phyloP scores from a whole-genome alignment of 2,888 invertebrate species.

The Polylopha cassiicola region DNA sequence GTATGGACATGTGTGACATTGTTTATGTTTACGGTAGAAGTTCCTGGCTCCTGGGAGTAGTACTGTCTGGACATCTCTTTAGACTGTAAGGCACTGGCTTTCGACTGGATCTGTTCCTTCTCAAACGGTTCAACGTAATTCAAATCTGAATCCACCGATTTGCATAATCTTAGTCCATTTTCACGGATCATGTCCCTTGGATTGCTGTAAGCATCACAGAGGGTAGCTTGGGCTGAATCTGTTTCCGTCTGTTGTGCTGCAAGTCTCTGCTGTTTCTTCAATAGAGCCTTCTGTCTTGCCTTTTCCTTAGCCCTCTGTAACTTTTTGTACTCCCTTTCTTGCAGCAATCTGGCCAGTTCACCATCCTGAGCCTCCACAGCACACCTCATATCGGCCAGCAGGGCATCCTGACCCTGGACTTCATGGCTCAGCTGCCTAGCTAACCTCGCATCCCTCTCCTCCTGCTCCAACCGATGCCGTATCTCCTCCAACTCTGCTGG shows the following conservation, averaged over 20 bases:
- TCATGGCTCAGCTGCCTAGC: conserved; percentile 61
- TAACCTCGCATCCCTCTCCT: conserved; percentile 62
- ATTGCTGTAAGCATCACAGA: conserved; percentile 71
- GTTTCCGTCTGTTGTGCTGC: conserved; percentile 44
- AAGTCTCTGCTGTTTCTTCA: conserved; percentile 63
- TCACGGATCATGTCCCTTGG: conserved; percentile 64
- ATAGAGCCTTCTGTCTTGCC: conserved; percentile 63
- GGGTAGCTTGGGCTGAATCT: conserved; percentile 42
- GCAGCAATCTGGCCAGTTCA: conserved; percentile 62
- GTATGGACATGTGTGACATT: conserved; percentile 45
- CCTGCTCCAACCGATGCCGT: conserved; percentile 59
- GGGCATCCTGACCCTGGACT: conserved; percentile 53
- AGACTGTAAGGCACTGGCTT: conserved; percentile 64
- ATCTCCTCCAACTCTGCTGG: conserved; percentile 61
- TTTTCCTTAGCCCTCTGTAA: conserved; percentile 69
- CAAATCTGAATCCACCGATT: conserved; percentile 69
- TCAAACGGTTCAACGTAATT: conserved; percentile 73
- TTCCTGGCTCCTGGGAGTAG: conserved; percentile 48
- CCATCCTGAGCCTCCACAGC: conserved; percentile 72
- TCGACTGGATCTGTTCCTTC: conserved; percentile 68
- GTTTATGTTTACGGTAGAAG: conserved; percentile 41
- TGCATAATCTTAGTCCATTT: conserved; percentile 58
- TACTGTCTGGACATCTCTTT: conserved; percentile 64
- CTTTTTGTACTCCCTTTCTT: conserved; percentile 69
- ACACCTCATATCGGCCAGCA: conserved; percentile 66